A percentile compares a stretch with the other conserved stretches of the same genome.
These are phyloP conservation scores for Pangasianodon hypophthalmus DNA, from an alignment of 2,113 vertebrate species.

Conservation along the genomic window DNA sequence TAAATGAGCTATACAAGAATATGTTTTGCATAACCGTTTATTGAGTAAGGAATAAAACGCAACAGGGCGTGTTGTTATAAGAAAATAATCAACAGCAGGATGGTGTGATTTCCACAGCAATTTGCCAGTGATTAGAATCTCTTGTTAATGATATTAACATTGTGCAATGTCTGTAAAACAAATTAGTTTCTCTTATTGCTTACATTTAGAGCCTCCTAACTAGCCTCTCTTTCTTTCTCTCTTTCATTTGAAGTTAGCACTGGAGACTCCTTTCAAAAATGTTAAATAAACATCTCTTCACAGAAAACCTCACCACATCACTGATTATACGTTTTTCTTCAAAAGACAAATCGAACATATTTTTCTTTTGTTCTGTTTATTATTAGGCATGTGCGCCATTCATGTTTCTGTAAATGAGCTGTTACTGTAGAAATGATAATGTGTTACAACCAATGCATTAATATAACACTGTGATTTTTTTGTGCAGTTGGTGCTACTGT, in stretches of 20 bases:
- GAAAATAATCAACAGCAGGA: background rate
- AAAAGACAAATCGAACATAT: too few relatives aligned
- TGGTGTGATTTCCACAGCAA: background rate
- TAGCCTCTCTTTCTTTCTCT: background rate
- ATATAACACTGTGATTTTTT: background rate
- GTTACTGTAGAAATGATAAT: background rate
- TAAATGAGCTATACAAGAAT: background rate
- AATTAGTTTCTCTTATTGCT: constrained; percentile 1
- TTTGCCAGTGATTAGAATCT: background rate
- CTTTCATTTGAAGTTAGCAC: background rate
- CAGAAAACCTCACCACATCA: background rate
- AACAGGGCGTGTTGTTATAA: background rate
- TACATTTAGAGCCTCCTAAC: background rate
- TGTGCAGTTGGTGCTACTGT: too few relatives aligned
- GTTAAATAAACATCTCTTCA: background rate
- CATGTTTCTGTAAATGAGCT: background rate
- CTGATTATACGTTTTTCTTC: background rate
- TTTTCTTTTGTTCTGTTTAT: background rate
- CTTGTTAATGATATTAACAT: background rate
- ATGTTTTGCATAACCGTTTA: background rate
- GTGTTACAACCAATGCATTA: background rate
- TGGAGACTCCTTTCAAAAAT: background rate
- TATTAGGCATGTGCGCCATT: background rate
- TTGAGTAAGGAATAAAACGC: background rate
- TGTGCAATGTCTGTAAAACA: background rate